These are phyloP conservation scores for Tenebrio molitor DNA, from an alignment of 1,140 invertebrate species.

Conservation along the genomic window DNA sequence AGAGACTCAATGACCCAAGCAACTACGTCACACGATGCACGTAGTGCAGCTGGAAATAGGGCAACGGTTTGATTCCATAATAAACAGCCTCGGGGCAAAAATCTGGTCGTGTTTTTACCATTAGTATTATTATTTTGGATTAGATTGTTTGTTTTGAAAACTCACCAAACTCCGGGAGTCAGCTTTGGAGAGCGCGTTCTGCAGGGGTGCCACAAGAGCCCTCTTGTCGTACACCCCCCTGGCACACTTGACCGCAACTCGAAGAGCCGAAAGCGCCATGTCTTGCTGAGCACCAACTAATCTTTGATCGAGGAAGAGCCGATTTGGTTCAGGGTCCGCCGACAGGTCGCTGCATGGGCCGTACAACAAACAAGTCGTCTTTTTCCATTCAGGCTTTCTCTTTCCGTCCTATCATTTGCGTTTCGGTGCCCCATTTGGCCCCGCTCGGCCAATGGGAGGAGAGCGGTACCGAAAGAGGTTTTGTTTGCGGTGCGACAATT, in stretches of 20 bases:
- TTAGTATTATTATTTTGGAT: too few relatives aligned
- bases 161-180: not conserved
- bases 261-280: not conserved
- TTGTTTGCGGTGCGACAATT: too few relatives aligned
- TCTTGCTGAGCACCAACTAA: not conserved
- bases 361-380: too few relatives aligned
- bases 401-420: too few relatives aligned
- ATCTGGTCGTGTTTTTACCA: too few relatives aligned
- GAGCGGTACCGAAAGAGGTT: too few relatives aligned
- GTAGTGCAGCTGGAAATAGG: not conserved
- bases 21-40: not conserved
- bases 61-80: not conserved
- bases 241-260: not conserved
- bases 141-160: not conserved
- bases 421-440: too few relatives aligned
- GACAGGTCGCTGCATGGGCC: too few relatives aligned
- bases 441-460: too few relatives aligned
- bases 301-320: not conserved
- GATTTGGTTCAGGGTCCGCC: not conserved
- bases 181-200: too few relatives aligned
- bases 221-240: not conserved
- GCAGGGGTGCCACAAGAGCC: too few relatives aligned
- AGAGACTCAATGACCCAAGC: not conserved
- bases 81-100: not conserved
- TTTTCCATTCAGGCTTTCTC: too few relatives aligned